Evolutionary conservation across 2,113 vertebrate species (phyloP).

Genomic region (Conger conger): DNA sequence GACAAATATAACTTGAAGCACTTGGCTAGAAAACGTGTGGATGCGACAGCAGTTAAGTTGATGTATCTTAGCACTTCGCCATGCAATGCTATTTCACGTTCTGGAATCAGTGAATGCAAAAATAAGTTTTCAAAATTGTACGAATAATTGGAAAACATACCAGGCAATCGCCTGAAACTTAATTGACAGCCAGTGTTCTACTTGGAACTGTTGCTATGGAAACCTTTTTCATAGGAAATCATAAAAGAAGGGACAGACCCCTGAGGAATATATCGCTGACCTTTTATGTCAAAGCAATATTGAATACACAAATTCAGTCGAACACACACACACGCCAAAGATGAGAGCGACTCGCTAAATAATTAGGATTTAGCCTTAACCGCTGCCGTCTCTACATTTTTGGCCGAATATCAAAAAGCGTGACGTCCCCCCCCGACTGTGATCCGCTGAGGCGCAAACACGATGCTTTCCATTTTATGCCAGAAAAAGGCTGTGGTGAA

Average conservation of each 20-base stretch:
- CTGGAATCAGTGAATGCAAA: background rate
- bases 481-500: background rate
- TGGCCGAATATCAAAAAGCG: background rate
- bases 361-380: background rate
- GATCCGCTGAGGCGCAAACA: background rate
- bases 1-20: too few species aligned
- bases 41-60: background rate
- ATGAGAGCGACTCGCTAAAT: background rate
- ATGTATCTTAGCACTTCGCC: background rate
- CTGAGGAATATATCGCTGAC: constrained; percentile 17
- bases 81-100: background rate
- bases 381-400: background rate
- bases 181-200: constrained; percentile 17
- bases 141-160: constrained; percentile 9
- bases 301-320: constrained; percentile 7
- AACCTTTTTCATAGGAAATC: constrained; percentile 6
- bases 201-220: constrained; percentile 24
- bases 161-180: background rate
- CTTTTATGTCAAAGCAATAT: constrained; percentile 22
- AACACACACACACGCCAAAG: too few species aligned
- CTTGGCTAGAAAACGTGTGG: background rate
- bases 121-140: background rate
- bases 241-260: background rate
- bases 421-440: background rate
- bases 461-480: background rate